Percentiles rank a stretch among this genome's conserved stretches.
Conservation (phyloP, 2,888 invertebrate genomes). For the Drosophila antonietae region DNA sequence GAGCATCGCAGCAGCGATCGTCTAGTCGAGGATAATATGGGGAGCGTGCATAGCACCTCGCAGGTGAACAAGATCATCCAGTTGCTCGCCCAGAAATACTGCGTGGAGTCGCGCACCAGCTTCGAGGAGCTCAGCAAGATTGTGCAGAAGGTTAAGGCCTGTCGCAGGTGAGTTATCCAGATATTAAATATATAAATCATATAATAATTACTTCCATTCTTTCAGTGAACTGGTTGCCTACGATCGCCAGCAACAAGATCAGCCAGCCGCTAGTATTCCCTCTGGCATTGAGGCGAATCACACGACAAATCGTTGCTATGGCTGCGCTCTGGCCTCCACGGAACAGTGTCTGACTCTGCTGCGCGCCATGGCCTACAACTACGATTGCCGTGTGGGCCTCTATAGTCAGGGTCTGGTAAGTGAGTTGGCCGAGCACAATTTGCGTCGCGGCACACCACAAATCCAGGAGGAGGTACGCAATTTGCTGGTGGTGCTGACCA, state of each 20-base stretch:
- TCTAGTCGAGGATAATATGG: constrained; percentile 85
- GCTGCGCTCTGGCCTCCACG: constrained; percentile 95
- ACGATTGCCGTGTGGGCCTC: constrained; percentile 90
- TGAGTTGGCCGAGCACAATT: constrained; percentile 95
- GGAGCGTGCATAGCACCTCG: constrained; percentile 85
- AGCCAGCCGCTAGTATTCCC: constrained; percentile 51
- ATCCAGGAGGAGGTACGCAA: constrained; percentile 95
- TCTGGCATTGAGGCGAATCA: constrained; percentile 67
- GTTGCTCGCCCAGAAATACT: constrained; percentile 96
- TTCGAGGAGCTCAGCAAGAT: constrained; percentile 97
- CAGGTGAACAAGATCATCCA: constrained; percentile 97
- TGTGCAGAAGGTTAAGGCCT: constrained; percentile 95
- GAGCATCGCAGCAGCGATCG: constrained; percentile 92
- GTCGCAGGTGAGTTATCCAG: constrained; percentile 87
- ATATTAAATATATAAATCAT: neutral
- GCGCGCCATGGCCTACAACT: constrained; percentile 93
- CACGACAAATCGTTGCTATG: constrained; percentile 90
- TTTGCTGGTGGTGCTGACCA: constrained; percentile 93
- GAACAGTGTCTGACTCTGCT: constrained; percentile 97
- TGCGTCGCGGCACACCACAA: constrained; percentile 93
- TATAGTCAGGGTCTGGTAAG: constrained; percentile 94
- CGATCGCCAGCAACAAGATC: constrained; percentile 91
- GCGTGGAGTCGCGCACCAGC: constrained; percentile 96
- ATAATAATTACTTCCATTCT: neutral
- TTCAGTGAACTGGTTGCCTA: constrained; percentile 94